Conservation (phyloP, 2,888 invertebrate genomes). For the Euplagia quadripunctaria region DNA sequence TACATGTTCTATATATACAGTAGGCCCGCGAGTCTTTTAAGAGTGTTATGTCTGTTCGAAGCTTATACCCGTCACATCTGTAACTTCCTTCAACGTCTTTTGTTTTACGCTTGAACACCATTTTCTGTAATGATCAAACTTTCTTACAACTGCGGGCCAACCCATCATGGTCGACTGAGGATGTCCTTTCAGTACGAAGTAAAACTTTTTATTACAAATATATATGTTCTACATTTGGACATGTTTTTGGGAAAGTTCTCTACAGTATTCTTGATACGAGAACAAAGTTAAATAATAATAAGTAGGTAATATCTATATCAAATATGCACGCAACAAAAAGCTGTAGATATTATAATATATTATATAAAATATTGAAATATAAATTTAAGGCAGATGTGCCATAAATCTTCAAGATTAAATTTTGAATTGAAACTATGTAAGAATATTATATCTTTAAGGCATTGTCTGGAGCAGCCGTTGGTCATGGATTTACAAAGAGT, state of each 20-base stretch:
- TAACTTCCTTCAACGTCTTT: slow-evolving; percentile 33
- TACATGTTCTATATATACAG: background rate
- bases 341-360: no score
- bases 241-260: background rate
- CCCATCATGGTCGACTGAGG: slow-evolving; percentile 3
- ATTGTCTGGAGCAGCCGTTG: slow-evolving; percentile 23
- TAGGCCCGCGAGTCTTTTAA: slow-evolving; percentile 17
- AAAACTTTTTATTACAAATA: slow-evolving; percentile 2
- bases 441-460: slow-evolving; percentile 28
- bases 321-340: no score
- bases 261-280: background rate
- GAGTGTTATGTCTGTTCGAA: slow-evolving; percentile 26
- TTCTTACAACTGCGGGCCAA: slow-evolving; percentile 28
- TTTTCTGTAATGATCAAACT: slow-evolving; percentile 44
- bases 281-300: background rate
- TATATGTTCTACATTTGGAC: background rate
- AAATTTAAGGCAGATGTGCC: slow-evolving; percentile 6
- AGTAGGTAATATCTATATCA: background rate
- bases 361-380: slow-evolving; percentile 1
- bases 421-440: slow-evolving; percentile 6
- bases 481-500: slow-evolving; percentile 58
- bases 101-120: slow-evolving; percentile 25
- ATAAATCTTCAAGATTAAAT: slow-evolving; percentile 16
- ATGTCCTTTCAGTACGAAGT: background rate
- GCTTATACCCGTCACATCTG: slow-evolving; percentile 37